A percentile compares a stretch with the other conserved stretches of the same genome.
Conservation (phyloP, 2,888 invertebrate genomes). For the Cryptosula pallasiana region DNA sequence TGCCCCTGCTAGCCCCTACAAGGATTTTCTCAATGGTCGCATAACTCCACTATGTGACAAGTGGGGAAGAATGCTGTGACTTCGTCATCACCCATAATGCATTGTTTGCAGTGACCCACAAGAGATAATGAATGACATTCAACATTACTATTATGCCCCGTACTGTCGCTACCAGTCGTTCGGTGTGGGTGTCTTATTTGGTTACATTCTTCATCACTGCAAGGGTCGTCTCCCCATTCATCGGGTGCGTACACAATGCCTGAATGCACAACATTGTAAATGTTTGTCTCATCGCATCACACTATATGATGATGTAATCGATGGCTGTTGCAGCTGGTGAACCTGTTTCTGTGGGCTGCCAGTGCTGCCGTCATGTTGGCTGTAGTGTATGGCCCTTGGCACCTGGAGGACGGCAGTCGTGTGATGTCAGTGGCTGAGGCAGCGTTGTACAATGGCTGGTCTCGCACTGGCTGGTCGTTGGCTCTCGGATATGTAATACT, state of each 20-base stretch:
- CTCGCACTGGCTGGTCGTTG: constrained; percentile 10
- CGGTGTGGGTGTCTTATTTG: constrained; percentile 13
- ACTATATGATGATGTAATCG: too few species aligned
- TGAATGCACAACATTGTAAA: too few species aligned
- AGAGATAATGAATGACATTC: not conserved
- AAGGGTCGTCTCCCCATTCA: not conserved
- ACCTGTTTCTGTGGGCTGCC: not conserved
- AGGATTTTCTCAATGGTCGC: too few species aligned
- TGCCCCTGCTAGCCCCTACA: too few species aligned
- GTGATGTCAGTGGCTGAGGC: not conserved
- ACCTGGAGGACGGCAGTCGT: not conserved
- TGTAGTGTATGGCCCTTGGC: not conserved
- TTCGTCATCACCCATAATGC: too few species aligned
- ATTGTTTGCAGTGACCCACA: not conserved
- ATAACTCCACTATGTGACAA: too few species aligned
- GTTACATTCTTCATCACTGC: not conserved
- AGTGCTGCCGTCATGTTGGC: not conserved
- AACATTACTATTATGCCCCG: not conserved
- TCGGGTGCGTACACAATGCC: not conserved
- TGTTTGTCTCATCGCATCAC: too few species aligned
- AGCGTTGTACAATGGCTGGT: constrained; percentile 14
- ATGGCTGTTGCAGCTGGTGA: not conserved
- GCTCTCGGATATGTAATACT: constrained; percentile 7
- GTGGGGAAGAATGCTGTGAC: too few species aligned
- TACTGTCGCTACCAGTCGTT: not conserved